Evolutionary conservation across 2,113 vertebrate genomes (phyloP), one percentile per base, ranked within the genome.

Genomic region (Myrmecophaga tridactyla): DNA sequence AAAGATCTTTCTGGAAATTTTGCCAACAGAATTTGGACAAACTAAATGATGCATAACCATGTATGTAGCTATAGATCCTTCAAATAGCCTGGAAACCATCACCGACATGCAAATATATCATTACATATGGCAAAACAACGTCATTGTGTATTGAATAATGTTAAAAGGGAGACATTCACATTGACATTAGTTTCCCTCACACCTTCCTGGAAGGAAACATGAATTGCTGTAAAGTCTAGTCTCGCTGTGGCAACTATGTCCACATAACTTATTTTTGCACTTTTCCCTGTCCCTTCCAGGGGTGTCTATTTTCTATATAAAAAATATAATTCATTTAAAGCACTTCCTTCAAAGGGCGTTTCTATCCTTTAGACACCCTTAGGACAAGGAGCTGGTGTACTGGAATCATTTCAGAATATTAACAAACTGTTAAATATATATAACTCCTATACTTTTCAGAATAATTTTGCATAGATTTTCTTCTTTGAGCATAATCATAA

Each of bases 1-100:
- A 63, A 92, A 46, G 56, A 86, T 86, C 95, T 94, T 80, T 67
- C 63, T 89, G 65, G 93, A 83, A 77, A 86, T 94, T 89, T 81
- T 88, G 92, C 93, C 83, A 90, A 89, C 80, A 95, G 75, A 39
- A 89, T 86, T 95, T 82, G 91, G 78, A 96, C 91, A 96, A 91
- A 94, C 41, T 62, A 51, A 93, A 78, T 76, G 89, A 93, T 72
- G 25, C 70, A 9, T 86, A 91, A 78, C 92, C 83, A 43, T 63
- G 65, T 67, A 72, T 72, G 82, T 58, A 77, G 27, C 78, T 39
- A 86, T 75, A 90, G 86, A 65, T 60, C 27, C 86, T 95, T 84
- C 94, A 94, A 94, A 95, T 86, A 97, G 75, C 39, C 58, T n/a
- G 27, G 41, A 90, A 91, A 82, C 67, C 29, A 95, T 84, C 73